phyloP scores from a whole-genome alignment of 2,888 invertebrate genomes.

The Nycteola revayana region DNA sequence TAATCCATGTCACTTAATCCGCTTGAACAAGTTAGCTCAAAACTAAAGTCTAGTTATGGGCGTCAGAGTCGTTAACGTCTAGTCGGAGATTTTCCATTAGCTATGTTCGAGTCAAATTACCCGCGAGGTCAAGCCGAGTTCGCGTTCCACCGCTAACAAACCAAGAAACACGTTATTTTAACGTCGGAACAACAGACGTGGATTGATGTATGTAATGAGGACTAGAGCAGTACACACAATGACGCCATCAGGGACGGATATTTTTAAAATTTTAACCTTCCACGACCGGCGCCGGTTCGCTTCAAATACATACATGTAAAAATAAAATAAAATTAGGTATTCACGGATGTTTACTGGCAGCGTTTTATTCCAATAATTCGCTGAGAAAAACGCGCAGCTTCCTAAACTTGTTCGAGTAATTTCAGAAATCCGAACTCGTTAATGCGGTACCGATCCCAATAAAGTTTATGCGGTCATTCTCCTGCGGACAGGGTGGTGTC shows the following conservation, averaged over 20 bases:
- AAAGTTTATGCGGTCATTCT: conserved; percentile 13
- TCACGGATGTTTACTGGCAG: conserved; percentile 3
- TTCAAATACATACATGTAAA: conserved; percentile 7
- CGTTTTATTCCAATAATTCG: background rate
- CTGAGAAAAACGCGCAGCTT: conserved; percentile 7
- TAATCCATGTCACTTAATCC: no score
- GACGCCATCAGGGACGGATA: conserved; percentile 5
- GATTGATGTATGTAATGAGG: conserved; percentile 30
- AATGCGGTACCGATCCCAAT: conserved; percentile 12
- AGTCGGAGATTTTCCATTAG: conserved; percentile 51
- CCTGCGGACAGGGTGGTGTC: conserved; percentile 11
- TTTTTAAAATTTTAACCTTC: conserved; percentile 19
- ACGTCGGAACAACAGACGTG: conserved; percentile 25
- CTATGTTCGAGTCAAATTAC: conserved; percentile 48
- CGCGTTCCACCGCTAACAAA: conserved; percentile 49
- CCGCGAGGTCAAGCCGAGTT: conserved; percentile 43
- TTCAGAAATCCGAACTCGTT: conserved; percentile 16
- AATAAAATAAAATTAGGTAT: conserved; percentile 13
- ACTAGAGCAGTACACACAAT: conserved; percentile 6
- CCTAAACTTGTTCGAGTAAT: conserved; percentile 17
- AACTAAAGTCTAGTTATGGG: conserved; percentile 39
- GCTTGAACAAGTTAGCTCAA: conserved; percentile 16
- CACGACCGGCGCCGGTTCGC: conserved; percentile 3
- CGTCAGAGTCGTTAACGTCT: conserved; percentile 41
- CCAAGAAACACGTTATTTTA: conserved; percentile 39